phyloP scores from a whole-genome alignment of 92 coral and sea anemone genomes.

The Palythoa heliodiscus region DNA sequence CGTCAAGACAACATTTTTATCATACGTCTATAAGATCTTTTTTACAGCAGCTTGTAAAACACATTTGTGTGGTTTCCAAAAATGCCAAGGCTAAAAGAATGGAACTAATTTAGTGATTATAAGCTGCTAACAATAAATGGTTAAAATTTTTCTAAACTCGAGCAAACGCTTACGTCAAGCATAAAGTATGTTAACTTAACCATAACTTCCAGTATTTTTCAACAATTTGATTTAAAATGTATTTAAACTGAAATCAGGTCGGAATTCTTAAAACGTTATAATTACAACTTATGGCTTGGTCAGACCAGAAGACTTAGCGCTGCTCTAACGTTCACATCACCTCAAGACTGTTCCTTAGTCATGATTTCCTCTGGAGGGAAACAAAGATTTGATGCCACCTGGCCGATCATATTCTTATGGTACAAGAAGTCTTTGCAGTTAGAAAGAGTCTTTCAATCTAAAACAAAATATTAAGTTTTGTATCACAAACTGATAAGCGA shows the following conservation, averaged over 20 bases:
- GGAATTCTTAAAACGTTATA: not conserved
- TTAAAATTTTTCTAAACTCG: not conserved
- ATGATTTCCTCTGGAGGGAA: too few relatives aligned
- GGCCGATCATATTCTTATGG: too few relatives aligned
- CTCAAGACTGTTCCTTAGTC: too few relatives aligned
- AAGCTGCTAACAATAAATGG: too few relatives aligned
- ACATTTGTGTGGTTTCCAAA: not conserved
- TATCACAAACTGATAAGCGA: too few relatives aligned
- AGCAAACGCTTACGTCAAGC: not conserved
- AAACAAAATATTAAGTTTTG: too few relatives aligned
- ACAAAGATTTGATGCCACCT: too few relatives aligned
- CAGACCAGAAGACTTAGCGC: not conserved
- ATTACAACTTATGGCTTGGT: not conserved
- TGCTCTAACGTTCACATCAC: too few relatives aligned
- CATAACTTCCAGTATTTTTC: not conserved
- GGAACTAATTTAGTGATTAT: too few relatives aligned
- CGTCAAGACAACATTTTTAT: not conserved
- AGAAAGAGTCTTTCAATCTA: too few relatives aligned
- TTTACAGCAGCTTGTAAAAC: not conserved
- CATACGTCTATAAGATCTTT: not conserved
- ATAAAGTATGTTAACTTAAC: not conserved
- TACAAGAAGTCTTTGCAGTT: too few relatives aligned
- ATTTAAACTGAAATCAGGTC: not conserved
- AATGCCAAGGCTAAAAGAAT: not conserved
- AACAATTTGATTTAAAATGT: not conserved